Evolutionary conservation across 2,888 invertebrate genomes (phyloP), one percentile per base, ranked within the genome.

Genomic region (Gymnocheta viridis): DNA sequence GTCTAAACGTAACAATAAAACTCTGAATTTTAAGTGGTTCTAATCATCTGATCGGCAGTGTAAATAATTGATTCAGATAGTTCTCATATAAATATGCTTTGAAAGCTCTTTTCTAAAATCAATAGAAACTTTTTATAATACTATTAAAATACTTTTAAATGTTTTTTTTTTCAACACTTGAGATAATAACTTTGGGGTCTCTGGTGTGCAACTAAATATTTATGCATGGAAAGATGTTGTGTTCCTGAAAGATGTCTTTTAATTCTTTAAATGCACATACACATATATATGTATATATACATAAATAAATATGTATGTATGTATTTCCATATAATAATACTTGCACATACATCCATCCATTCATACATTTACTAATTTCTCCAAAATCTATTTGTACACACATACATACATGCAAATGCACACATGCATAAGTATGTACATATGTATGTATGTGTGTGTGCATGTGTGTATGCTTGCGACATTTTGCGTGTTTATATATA

Each of bases 401-500:
- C 29, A 56, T 32, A 32, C 9, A 29, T 14, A 56, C 10, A 56
- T 14, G n/a, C 6, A 35, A 4, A 24, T 4, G 7, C 9, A 64
- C 17, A 24, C n/a, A 47, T 47, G 51, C 1, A 1, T 19, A 49
- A 14, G 0, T 29, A 76, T 12, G 24, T 32, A 44, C 19, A 41
- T 38, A 12, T n/a, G 4, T 32, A 12, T 12, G 19, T 66, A 17
- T 64, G 29, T 41, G 38, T 5, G 4, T 32, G 6, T 12, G 19
- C 58, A 17, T 64, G 29, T 41, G 38, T 5, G n/a, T 72, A 29
- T 29, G 32, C 24, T 19, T 67, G 29, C 44, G 64, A 14, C 29
- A 54, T 7, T 58, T 35, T 56, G 44, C 9, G 66, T 32, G 22
- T 22, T 44, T 73, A 41, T 76, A 54, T 27, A 4, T 29, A 27